Percentiles rank a stretch among this genome's conserved stretches.
phyloP scores from a whole-genome alignment of 2,888 invertebrate species.

The Amblyjoppa fuscipennis region DNA sequence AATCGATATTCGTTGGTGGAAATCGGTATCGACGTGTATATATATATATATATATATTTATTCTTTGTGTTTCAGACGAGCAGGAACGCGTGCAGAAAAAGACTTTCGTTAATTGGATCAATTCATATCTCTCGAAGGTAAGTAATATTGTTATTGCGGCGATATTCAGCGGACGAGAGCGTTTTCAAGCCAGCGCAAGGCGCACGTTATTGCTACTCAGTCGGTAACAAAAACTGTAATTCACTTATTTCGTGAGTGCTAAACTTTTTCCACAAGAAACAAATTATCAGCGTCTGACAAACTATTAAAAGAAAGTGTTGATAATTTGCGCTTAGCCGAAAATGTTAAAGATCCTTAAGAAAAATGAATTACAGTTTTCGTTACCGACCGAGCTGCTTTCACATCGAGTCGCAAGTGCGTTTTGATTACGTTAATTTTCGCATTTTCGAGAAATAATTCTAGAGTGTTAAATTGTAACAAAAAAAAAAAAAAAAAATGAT shows the following conservation, averaged over 20 bases:
- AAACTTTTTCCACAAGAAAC: too few species aligned
- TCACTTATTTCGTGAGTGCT: too few species aligned
- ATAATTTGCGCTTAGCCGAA: not conserved
- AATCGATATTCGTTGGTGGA: conserved; percentile 9
- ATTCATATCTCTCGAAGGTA: conserved; percentile 98
- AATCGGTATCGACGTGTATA: not conserved
- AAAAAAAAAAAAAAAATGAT: too few species aligned
- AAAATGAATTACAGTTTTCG: not conserved
- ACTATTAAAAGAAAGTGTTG: too few species aligned
- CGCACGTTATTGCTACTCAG: too few species aligned
- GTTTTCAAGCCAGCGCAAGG: not conserved
- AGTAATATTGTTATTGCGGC: conserved; percentile 78
- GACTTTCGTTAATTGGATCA: conserved; percentile 99
- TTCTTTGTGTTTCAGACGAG: conserved; percentile 93
- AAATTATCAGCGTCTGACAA: too few species aligned
- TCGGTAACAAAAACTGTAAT: too few species aligned
- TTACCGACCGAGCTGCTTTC: not conserved
- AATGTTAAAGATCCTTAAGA: not conserved
- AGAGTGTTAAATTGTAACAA: too few species aligned
- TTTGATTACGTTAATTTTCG: conserved; percentile 26
- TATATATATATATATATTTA: not conserved
- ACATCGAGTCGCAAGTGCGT: not conserved
- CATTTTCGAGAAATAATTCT: not conserved
- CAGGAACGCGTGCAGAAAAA: conserved; percentile 99
- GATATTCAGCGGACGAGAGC: not conserved